phyloP scores from a whole-genome alignment of 2,797 vertebrate genomes.

The Hemibagrus guttatus region DNA sequence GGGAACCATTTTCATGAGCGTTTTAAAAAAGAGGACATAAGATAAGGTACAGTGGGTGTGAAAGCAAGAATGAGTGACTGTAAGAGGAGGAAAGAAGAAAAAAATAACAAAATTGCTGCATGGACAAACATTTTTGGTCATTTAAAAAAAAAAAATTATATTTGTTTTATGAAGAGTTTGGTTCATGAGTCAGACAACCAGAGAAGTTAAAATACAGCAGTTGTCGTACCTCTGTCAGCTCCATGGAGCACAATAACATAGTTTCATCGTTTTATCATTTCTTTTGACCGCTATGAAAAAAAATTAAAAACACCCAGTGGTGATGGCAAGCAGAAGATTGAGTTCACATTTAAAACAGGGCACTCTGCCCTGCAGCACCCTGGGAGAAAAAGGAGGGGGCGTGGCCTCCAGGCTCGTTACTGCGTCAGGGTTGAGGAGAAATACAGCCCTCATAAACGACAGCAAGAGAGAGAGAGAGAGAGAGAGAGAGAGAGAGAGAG shows the following conservation, averaged over 20 bases:
- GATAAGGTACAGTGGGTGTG: not conserved
- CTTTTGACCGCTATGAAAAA: constrained; percentile 48
- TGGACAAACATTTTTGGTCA: constrained; percentile 13
- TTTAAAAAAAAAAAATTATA: not conserved
- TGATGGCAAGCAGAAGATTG: constrained; percentile 42
- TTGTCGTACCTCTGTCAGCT: constrained; percentile 42
- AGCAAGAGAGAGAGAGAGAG: constrained; percentile 48
- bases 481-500: constrained; percentile 39
- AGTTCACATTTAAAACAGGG: constrained; percentile 52
- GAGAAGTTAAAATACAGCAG: not conserved
- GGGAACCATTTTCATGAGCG: not conserved
- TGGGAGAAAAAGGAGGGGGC: constrained; percentile 66
- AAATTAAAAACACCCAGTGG: constrained; percentile 56
- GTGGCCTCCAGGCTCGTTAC: constrained; percentile 70
- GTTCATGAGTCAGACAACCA: not conserved
- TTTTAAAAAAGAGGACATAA: not conserved
- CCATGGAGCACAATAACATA: constrained; percentile 48
- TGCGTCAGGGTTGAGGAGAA: constrained; percentile 73
- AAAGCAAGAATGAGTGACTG: not conserved
- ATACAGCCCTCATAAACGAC: constrained; percentile 67
- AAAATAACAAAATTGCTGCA: not conserved
- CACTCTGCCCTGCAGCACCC: constrained; percentile 64
- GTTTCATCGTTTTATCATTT: constrained; percentile 30
- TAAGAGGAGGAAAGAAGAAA: not conserved
- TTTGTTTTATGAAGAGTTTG: not conserved